Percentiles rank a stretch among this genome's conserved stretches.
Conservation (phyloP, 2,797 vertebrate species). For the Pempheris klunzingeri region DNA sequence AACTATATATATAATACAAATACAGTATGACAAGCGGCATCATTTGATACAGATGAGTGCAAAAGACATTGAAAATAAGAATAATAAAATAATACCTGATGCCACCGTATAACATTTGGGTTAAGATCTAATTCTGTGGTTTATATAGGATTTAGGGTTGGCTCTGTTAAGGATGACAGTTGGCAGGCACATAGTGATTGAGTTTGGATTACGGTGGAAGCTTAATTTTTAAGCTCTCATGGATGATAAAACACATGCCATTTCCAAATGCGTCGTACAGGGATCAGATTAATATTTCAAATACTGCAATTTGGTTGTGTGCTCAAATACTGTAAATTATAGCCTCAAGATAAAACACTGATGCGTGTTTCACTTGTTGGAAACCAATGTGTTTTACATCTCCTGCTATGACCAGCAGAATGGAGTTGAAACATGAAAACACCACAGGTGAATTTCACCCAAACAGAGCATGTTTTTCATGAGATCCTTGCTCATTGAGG, state of each 20-base stretch:
- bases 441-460: slow-evolving; percentile 47
- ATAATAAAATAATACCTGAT: slow-evolving; percentile 39
- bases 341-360: slow-evolving; percentile 8
- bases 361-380: slow-evolving; percentile 1
- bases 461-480: slow-evolving; percentile 50
- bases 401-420: not conserved
- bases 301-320: slow-evolving; percentile 41
- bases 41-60: slow-evolving; percentile 1
- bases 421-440: slow-evolving; percentile 35
- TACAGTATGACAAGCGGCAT: slow-evolving; percentile 4
- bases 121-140: slow-evolving; percentile 74
- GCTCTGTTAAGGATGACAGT: slow-evolving; percentile 75
- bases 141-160: slow-evolving; percentile 76
- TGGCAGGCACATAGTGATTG: slow-evolving; percentile 77
- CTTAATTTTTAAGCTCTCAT: slow-evolving; percentile 80
- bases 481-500: slow-evolving; percentile 53
- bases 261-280: slow-evolving; percentile 68
- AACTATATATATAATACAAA: not conserved
- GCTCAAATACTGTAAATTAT: slow-evolving; percentile 44
- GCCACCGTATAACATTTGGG: slow-evolving; percentile 61
- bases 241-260: slow-evolving; percentile 81
- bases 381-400: slow-evolving; percentile 18
- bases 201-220: slow-evolving; percentile 78
- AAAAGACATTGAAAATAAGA: slow-evolving; percentile 8
- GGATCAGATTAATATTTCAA: slow-evolving; percentile 66